Evolutionary conservation across 2,797 vertebrate genomes (phyloP).

Genomic region (Spondyliosoma cantharus): DNA sequence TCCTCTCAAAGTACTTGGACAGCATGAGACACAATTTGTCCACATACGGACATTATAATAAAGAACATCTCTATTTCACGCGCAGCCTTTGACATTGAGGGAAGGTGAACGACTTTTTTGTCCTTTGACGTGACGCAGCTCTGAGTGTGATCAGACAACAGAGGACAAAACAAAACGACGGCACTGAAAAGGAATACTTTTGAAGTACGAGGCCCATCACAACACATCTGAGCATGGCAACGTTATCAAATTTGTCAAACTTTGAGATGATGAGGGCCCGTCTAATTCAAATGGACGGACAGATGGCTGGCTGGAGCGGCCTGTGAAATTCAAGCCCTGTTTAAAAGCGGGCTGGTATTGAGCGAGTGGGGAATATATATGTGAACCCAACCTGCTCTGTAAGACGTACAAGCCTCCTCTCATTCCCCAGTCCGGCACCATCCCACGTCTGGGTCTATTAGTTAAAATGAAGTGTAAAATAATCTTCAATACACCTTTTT

Average conservation of each 20-base stretch:
- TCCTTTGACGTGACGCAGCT: conserved; percentile 12
- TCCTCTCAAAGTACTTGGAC: background rate
- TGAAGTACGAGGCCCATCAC: conserved; percentile 60
- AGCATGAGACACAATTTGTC: background rate
- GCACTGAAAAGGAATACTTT: conserved; percentile 66
- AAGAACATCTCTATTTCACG: background rate
- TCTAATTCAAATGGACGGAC: conserved; percentile 73
- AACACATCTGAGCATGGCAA: conserved; percentile 50
- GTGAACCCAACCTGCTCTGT: conserved; percentile 70
- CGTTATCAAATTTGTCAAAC: conserved; percentile 79
- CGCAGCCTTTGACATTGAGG: conserved; percentile 3
- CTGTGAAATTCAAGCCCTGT: conserved; percentile 77
- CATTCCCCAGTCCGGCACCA: conserved; percentile 59
- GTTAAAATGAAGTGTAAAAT: conserved; percentile 81
- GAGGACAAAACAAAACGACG: conserved; percentile 43
- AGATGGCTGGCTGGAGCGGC: conserved; percentile 67
- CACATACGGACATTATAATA: background rate
- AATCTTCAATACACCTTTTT: conserved; percentile 73
- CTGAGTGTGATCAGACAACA: conserved; percentile 48
- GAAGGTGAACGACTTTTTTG: conserved; percentile 1
- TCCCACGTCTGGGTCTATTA: conserved; percentile 75
- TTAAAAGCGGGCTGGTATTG: conserved; percentile 64
- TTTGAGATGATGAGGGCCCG: conserved; percentile 68
- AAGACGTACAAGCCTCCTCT: conserved; percentile 69
- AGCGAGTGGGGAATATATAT: conserved; percentile 70